Conservation (phyloP, 2,888 invertebrate genomes). For the Chorisops tibialis region DNA sequence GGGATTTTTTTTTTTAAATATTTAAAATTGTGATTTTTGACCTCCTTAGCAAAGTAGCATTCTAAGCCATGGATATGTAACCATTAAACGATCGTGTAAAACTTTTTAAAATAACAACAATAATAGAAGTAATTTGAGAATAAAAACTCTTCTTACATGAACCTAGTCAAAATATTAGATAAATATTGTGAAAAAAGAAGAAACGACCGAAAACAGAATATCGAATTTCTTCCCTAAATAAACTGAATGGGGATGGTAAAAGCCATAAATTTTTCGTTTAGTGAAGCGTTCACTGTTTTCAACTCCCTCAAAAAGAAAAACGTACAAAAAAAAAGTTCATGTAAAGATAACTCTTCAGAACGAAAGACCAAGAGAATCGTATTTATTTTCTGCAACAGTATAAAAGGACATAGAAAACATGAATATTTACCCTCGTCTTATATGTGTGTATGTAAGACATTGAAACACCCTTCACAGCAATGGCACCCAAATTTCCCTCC, state of each 20-base stretch:
- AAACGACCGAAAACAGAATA: constrained; percentile 17
- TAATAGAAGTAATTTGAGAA: too few relatives aligned
- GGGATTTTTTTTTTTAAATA: too few relatives aligned
- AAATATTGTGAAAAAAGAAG: not conserved
- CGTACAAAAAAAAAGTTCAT: not conserved
- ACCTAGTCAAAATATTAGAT: too few relatives aligned
- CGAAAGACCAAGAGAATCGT: constrained; percentile 1
- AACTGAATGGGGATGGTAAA: constrained; percentile 20
- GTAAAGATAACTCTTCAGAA: not conserved
- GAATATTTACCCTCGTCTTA: not conserved
- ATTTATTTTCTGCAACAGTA: not conserved
- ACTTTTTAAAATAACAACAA: too few relatives aligned
- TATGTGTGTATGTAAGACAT: constrained; percentile 6
- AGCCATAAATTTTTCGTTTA: constrained; percentile 32
- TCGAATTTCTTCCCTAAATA: constrained; percentile 26
- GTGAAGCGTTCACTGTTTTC: constrained; percentile 28
- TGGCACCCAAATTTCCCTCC: not conserved
- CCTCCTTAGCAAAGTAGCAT: too few relatives aligned
- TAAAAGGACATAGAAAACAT: not conserved
- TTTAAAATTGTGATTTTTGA: too few relatives aligned
- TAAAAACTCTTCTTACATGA: too few relatives aligned
- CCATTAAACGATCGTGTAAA: too few relatives aligned
- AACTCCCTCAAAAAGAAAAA: constrained; percentile 11
- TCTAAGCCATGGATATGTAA: too few relatives aligned
- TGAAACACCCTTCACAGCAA: constrained; percentile 3